Percentiles rank a stretch among this genome's conserved stretches.
Conservation (phyloP, 2,113 vertebrate genomes). For the Trochalopteron elliotii region DNA sequence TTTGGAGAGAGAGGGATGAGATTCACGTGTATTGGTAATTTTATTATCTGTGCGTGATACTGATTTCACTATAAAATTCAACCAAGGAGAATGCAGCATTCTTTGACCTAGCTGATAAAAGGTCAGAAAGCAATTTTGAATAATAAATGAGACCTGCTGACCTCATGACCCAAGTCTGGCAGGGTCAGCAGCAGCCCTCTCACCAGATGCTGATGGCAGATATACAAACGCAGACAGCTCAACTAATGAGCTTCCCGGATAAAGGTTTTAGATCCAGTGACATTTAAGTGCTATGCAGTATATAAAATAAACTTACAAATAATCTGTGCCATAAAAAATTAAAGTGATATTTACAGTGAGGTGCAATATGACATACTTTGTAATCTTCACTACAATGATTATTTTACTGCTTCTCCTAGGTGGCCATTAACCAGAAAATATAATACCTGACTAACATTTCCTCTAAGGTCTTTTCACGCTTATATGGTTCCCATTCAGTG, state of each 20-base stretch:
- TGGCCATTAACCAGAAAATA: slow-evolving; percentile 1
- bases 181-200: slow-evolving; percentile 75
- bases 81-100: slow-evolving; percentile 68
- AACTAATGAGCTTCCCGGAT: slow-evolving; percentile 73
- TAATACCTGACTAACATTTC: background rate
- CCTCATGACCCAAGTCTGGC: slow-evolving; percentile 77
- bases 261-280: slow-evolving; percentile 37
- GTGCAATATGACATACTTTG: background rate
- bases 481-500: background rate
- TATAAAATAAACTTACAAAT: slow-evolving; percentile 33
- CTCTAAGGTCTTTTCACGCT: background rate
- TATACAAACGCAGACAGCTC: slow-evolving; percentile 66
- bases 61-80: slow-evolving; percentile 72
- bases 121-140: slow-evolving; percentile 85
- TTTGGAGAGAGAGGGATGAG: background rate
- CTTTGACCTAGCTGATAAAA: slow-evolving; percentile 76
- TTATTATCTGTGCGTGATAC: slow-evolving; percentile 64
- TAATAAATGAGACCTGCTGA: slow-evolving; percentile 86
- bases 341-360: slow-evolving; percentile 44
- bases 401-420: background rate
- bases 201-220: slow-evolving; percentile 80
- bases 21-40: slow-evolving; percentile 14
- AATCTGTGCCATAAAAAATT: slow-evolving; percentile 23
- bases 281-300: slow-evolving; percentile 29
- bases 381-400: background rate